Base-by-base conservation (phyloP, 1,140 invertebrate genomes). In the Drosophila orena region DNA sequence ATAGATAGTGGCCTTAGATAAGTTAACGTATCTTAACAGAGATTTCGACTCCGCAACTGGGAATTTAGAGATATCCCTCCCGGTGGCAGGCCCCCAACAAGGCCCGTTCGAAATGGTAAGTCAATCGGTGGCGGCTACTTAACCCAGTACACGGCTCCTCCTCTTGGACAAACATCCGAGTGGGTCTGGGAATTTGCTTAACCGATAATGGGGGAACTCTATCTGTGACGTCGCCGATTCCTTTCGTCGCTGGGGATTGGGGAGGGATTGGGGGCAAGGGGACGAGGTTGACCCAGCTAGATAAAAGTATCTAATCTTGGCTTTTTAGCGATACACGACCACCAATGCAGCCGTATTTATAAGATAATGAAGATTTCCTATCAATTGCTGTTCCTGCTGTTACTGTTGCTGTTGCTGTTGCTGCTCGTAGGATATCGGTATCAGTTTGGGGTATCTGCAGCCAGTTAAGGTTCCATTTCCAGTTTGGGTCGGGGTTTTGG, bases 1-100 rank as follows among this genome's bases (percentile, higher is more conserved):
- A 91, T 92, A 92, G 91, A 92, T 92, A 92, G 84, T 91, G 88
- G 79, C 81, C 84, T 83, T 91, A 92, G 91, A 92, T 92, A 92
- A 92, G 91, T 92, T 92, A 92, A 92, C 91, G 88, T 92, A 92
- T 92, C 91, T 92, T 91, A 91, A 78, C 78, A 85, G 81, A 92
- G 91, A 92, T 92, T 92, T 91, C 77, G 76, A 74, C 60, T 62
- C 43, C 56, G 44, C 52, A 59, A 46, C 57, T 43, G 37, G 37
- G 35, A 11, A 34, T 15, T 12, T 20, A 20, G 17, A 34, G 27
- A 50, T 34, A 46, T 40, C 30, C 17, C 57, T 15, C 43, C 10
- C 6, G 34, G 64, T 7, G 79, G 38, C 86, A 70, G 66, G 81
- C 86, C 86, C 75, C 85, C 81, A 58, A 77, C 58, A 58, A 64